Conservation (phyloP, 2,888 invertebrate species). For the Maniola hyperantus region DNA sequence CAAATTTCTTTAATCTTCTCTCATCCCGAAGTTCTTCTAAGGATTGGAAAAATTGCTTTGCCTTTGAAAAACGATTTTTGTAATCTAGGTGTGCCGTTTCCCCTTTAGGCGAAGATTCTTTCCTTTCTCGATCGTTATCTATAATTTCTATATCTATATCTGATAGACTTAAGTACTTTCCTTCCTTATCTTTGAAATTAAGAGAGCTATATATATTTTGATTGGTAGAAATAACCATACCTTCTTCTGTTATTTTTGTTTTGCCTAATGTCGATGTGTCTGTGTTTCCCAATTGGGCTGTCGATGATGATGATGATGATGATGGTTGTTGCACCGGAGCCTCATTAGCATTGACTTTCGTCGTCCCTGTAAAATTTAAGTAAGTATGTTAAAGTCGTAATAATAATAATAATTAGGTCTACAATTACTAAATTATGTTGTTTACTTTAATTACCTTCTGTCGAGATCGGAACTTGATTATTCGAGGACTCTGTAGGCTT, state of each 20-base stretch:
- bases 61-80: conserved; percentile 74
- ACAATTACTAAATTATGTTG: no score
- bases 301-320: conserved; percentile 10
- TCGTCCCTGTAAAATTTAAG: conserved; percentile 41
- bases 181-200: conserved; percentile 58
- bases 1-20: conserved; percentile 61
- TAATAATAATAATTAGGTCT: background rate
- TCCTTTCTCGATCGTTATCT: conserved; percentile 56
- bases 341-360: conserved; percentile 24
- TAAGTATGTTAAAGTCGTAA: background rate
- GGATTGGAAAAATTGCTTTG: conserved; percentile 77
- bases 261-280: conserved; percentile 8
- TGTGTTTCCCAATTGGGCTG: conserved; percentile 5
- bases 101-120: conserved; percentile 50
- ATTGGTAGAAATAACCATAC: conserved; percentile 43
- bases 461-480: conserved; percentile 55
- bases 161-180: conserved; percentile 64
- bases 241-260: conserved; percentile 37
- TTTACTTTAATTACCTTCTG: conserved; percentile 54
- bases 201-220: conserved; percentile 50
- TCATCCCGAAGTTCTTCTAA: conserved; percentile 68
- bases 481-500: conserved; percentile 52
- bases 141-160: conserved; percentile 76
- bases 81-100: conserved; percentile 61
- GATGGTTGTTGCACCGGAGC: conserved; percentile 13